Base-by-base conservation (phyloP, 2,888 invertebrate genomes). In the Drosophila lacicola region DNA sequence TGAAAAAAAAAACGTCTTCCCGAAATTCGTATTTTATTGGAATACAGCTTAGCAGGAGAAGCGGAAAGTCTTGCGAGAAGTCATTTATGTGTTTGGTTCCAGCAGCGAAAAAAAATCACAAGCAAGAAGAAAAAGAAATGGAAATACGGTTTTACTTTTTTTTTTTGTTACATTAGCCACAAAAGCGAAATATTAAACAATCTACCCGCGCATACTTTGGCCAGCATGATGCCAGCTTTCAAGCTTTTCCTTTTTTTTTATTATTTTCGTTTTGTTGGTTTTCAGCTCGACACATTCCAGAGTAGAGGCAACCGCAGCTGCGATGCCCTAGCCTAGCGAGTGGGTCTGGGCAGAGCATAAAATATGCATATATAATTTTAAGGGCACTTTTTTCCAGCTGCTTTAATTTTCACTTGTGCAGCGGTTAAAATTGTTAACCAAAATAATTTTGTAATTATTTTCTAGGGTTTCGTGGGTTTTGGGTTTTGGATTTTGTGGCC, bases 361-460 rank as follows among this genome's bases (percentile, higher is more conserved):
- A 88, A 84, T 70, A 74, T 74, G 54, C 61, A 66, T 34, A 63
- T 47, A 47, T 58, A 53, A 66, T 60, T 66, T 72, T 19, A 44
- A 54, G 49, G 13, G 36, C 6, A 49, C 57, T 65, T 51, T 55
- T 51, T 55, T 39, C 34, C 19, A 61, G 37, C 56, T 39, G 34
- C 54, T 57, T 42, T 50, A 21, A 45, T 54, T 63, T 11, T 42
- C 50, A 51, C 41, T 63, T 58, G 25, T 21, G 37, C 41, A 17
- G 56, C 21, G 44, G 64, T 4, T 49, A 47, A 41, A 14, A 73
- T 17, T 56, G 41, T 62, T 60, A 69, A 53, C 49, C 51, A 62
- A 69, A 78, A 58, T 44, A 50, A 54, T 70, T 61, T 69, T 14
- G 39, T 49, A 65, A 65, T 64, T 64, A 55, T 65, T 76, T 70